A percentile compares a stretch with the other conserved stretches of the same genome.
phyloP scores from a whole-genome alignment of 2,113 vertebrate species.

The Ornithorhynchus anatinus region DNA sequence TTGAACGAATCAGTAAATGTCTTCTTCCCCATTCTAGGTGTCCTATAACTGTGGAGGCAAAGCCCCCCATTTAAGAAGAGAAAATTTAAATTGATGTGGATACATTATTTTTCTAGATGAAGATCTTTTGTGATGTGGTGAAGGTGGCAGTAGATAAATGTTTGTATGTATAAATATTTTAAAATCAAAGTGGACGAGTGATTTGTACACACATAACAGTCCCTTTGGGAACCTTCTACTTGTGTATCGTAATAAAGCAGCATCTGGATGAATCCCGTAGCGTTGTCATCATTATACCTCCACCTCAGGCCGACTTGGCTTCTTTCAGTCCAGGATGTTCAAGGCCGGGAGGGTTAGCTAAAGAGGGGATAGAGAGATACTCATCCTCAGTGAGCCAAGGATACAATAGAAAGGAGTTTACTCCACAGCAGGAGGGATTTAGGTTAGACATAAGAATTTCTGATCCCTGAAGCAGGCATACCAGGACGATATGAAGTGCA shows the following conservation, averaged over 20 bases:
- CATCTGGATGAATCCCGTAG: neutral
- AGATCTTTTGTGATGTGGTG: neutral
- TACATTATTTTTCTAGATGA: neutral
- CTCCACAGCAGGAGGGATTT: too few relatives aligned
- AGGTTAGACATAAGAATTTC: too few relatives aligned
- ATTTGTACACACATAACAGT: neutral
- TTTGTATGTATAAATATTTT: neutral
- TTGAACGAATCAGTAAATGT: neutral
- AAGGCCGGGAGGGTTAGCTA: too few relatives aligned
- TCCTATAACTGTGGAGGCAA: neutral
- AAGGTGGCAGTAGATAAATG: neutral
- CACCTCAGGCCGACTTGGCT: too few relatives aligned
- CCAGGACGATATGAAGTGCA: too few relatives aligned
- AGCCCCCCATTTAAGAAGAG: neutral
- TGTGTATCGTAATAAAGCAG: conserved; percentile 47
- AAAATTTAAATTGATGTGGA: neutral
- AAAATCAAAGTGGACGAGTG: neutral
- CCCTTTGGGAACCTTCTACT: neutral
- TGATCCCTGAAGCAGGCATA: too few relatives aligned
- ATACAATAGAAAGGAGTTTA: too few relatives aligned
- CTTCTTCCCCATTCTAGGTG: neutral
- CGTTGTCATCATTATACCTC: neutral
- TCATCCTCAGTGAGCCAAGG: too few relatives aligned
- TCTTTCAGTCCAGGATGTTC: too few relatives aligned
- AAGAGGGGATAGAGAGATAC: too few relatives aligned